These are phyloP conservation scores for Campoletis raptor DNA, from an alignment of 2,888 invertebrate genomes.

Conservation along the genomic window DNA sequence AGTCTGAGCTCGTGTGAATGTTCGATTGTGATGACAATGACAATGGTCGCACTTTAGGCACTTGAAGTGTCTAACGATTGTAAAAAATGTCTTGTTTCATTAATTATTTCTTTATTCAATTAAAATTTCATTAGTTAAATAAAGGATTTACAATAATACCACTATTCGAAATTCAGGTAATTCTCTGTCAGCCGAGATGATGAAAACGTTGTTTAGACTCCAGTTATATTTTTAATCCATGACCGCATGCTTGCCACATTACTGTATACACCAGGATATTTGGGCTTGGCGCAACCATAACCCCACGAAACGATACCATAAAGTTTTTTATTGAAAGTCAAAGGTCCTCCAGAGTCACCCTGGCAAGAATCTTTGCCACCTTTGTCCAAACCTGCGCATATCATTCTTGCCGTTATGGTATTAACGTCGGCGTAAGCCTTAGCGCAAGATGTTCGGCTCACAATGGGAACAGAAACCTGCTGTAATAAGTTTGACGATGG, in stretches of 20 bases:
- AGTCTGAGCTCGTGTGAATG: too few species aligned
- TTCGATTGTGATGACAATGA: too few species aligned
- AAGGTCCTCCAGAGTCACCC: constrained; percentile 82
- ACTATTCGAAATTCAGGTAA: background rate
- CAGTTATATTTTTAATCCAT: constrained; percentile 76
- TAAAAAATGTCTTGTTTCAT: background rate
- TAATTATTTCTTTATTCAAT: background rate
- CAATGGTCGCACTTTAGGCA: too few species aligned
- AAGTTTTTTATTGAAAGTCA: constrained; percentile 76
- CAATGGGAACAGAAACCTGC: constrained; percentile 85
- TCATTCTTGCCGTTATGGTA: constrained; percentile 76
- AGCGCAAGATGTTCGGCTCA: constrained; percentile 83
- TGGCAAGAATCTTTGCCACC: constrained; percentile 78
- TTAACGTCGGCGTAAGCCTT: constrained; percentile 82
- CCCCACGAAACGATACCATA: constrained; percentile 83
- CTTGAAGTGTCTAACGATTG: background rate
- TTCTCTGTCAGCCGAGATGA: background rate
- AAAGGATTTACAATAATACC: background rate
- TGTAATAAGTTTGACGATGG: constrained; percentile 84
- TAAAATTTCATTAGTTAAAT: background rate
- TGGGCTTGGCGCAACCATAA: constrained; percentile 77
- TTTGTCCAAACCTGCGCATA: constrained; percentile 76
- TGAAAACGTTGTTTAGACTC: constrained; percentile 65
- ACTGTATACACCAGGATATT: constrained; percentile 82
- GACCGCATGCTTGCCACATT: constrained; percentile 76